Evolutionary conservation across 2,113 vertebrate species (phyloP).

Genomic region (Spizaetus ornatus): DNA sequence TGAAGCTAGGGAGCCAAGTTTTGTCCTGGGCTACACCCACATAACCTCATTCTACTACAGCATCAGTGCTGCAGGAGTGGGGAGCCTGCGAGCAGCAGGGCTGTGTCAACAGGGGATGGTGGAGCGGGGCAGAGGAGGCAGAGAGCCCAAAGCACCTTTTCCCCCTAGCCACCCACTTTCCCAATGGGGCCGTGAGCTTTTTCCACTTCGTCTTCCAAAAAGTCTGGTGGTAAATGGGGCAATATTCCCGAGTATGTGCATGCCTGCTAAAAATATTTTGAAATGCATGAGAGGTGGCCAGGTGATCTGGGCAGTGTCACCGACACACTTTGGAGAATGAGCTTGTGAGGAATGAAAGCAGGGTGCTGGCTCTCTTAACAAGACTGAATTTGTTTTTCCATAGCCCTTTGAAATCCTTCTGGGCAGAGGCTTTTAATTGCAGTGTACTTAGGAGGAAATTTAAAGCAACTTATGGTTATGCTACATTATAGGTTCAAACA

Average conservation of each 20-base stretch:
- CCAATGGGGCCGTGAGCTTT: accelerated
- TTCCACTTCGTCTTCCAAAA: not conserved
- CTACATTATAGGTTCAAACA: not conserved
- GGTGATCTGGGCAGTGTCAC: not conserved
- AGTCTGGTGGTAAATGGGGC: not conserved
- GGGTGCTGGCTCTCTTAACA: not conserved
- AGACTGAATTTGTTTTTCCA: not conserved
- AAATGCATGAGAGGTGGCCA: not conserved
- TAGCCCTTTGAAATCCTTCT: not conserved
- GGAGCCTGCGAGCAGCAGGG: not conserved
- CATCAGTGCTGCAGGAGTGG: not conserved
- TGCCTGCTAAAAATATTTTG: not conserved
- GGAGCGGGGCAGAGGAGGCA: not conserved
- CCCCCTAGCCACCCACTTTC: not conserved
- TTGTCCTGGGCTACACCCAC: not conserved
- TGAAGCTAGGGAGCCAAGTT: not conserved
- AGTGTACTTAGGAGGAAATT: not conserved
- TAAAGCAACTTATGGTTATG: not conserved
- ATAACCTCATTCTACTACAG: not conserved
- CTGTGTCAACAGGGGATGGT: accelerated
- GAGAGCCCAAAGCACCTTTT: not conserved
- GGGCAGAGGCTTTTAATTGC: not conserved
- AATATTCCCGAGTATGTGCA: not conserved
- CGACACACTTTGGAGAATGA: not conserved
- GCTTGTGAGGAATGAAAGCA: not conserved